Evolutionary conservation across 2,113 vertebrate species (phyloP).

Genomic region (Phocoena phocoena): DNA sequence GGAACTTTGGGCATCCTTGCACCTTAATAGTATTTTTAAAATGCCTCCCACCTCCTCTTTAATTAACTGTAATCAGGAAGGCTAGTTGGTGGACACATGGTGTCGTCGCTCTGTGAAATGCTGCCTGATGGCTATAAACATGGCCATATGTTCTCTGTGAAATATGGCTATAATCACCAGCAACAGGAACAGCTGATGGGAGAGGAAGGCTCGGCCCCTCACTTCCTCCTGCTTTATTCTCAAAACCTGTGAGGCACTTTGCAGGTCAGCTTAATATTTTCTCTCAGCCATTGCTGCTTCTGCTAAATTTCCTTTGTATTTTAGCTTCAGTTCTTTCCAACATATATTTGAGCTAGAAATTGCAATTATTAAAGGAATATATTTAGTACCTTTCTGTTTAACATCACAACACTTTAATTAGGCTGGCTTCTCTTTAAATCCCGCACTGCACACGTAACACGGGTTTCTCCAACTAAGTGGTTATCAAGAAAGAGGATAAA

Average conservation of each 20-base stretch:
- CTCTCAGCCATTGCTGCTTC: not conserved
- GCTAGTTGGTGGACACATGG: constrained; percentile 87
- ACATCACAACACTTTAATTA: constrained; percentile 68
- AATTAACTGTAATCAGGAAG: constrained; percentile 86
- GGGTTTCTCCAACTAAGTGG: constrained; percentile 67
- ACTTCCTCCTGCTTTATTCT: constrained; percentile 57
- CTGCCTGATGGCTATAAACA: constrained; percentile 86
- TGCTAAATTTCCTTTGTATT: not conserved
- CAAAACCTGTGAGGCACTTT: constrained; percentile 61
- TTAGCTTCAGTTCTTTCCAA: not conserved
- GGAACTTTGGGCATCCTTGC: constrained; percentile 76
- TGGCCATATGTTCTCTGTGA: constrained; percentile 85
- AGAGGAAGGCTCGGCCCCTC: constrained; percentile 67
- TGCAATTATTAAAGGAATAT: constrained; percentile 43
- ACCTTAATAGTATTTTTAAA: constrained; percentile 79
- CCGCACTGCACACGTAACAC: constrained; percentile 3
- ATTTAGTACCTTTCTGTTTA: constrained; percentile 59
- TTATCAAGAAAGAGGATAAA: constrained; percentile 69
- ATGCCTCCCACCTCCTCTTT: constrained; percentile 81
- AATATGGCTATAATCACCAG: constrained; percentile 82
- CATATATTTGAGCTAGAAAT: constrained; percentile 27
- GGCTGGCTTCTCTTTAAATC: constrained; percentile 48
- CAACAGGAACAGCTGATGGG: constrained; percentile 78
- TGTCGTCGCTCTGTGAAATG: constrained; percentile 82
- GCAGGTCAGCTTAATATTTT: constrained; percentile 57